A percentile compares a stretch with the other conserved stretches of the same genome.
Evolutionary conservation across 2,797 vertebrate species (phyloP).

Genomic region (Anguilla anguilla): DNA sequence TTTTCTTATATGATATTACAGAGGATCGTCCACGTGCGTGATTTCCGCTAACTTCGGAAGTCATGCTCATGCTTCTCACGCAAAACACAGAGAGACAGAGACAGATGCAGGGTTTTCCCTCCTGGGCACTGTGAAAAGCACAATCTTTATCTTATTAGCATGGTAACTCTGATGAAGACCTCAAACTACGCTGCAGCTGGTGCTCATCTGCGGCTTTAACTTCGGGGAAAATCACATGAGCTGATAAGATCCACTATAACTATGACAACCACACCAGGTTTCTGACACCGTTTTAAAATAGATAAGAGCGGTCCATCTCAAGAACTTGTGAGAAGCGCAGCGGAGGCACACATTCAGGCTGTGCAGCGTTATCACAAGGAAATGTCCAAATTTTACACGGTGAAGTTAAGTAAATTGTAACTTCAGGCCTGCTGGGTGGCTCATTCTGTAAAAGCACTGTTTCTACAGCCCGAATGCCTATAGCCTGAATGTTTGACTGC

Average conservation of each 20-base stretch:
- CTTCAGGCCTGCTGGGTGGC: too few relatives aligned
- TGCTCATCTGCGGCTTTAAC: not conserved
- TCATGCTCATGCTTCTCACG: not conserved
- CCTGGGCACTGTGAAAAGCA: not conserved
- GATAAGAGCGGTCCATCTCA: not conserved
- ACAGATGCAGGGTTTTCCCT: not conserved
- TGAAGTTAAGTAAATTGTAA: too few relatives aligned
- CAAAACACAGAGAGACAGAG: not conserved
- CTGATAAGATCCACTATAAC: constrained; percentile 21
- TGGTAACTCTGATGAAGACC: constrained; percentile 3
- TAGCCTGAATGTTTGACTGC: too few relatives aligned
- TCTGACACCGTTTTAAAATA: not conserved
- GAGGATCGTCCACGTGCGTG: not conserved
- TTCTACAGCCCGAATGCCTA: too few relatives aligned
- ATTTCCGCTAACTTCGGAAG: not conserved
- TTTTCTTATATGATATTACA: not conserved
- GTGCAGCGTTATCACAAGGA: too few relatives aligned
- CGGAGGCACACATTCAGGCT: too few relatives aligned
- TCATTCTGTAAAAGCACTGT: too few relatives aligned
- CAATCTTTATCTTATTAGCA: not conserved
- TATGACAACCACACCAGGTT: not conserved
- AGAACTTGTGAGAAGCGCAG: not conserved
- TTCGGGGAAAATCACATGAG: constrained; percentile 20
- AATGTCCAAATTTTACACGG: too few relatives aligned
- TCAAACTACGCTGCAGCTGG: not conserved